Evolutionary conservation across 2,113 vertebrate species (phyloP).

Genomic region (Burhinus bistriatus): DNA sequence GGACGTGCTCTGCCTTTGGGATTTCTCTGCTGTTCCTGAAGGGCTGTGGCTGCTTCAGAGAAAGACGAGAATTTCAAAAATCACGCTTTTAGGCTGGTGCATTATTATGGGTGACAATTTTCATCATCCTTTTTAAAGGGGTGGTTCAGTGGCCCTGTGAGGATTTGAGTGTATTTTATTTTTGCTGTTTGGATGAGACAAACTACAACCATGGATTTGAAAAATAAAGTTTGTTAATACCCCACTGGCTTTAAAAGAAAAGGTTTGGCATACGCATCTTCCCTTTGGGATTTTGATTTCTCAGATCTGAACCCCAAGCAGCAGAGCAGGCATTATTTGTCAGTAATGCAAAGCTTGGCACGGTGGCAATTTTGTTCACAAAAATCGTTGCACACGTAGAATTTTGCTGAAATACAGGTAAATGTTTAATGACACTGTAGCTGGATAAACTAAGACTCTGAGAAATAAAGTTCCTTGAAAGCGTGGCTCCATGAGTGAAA

Average conservation of each 20-base stretch:
- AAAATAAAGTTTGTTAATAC: not conserved
- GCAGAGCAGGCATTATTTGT: not conserved
- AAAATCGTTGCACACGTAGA: not conserved
- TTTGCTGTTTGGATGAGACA: not conserved
- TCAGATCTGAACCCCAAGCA: not conserved
- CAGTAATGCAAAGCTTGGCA: not conserved
- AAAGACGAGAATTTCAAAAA: not conserved
- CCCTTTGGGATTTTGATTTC: not conserved
- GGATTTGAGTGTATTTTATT: not conserved
- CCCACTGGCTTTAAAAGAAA: not conserved
- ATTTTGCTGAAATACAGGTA: not conserved
- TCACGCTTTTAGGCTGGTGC: not conserved
- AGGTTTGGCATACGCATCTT: not conserved
- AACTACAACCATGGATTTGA: not conserved
- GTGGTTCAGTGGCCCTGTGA: not conserved
- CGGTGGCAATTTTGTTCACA: not conserved
- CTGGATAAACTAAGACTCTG: not conserved
- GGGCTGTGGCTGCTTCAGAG: not conserved
- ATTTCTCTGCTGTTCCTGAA: not conserved
- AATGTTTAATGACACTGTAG: not conserved
- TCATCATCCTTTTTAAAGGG: not conserved
- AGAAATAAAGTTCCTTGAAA: not conserved
- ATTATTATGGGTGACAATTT: not conserved
- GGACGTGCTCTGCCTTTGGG: not conserved
- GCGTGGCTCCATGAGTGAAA: not conserved